Evolutionary conservation across 2,888 invertebrate genomes (phyloP), one percentile per base, ranked within the genome.

Genomic region (Ennomos fuscantarius): DNA sequence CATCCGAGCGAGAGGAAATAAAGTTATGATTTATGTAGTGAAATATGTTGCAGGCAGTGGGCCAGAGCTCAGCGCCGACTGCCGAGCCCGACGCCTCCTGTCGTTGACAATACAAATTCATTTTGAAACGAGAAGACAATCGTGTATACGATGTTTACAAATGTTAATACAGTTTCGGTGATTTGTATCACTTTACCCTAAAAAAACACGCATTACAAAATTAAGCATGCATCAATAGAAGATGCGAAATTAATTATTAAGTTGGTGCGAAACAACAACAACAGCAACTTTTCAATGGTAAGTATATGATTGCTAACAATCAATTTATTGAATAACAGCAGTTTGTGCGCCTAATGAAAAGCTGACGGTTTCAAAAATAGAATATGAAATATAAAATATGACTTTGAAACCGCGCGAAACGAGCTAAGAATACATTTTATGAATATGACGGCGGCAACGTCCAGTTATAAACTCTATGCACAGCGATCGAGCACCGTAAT

Each of bases 21-120:
- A 90, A 90, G 86, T 89, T 90, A 87, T 90, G 89, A 91, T 90
- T 89, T 91, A 91, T 89, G 85, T 85, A 86, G 83, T 84, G 86
- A 88, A 89, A 89, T 91, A 88, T 89, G 87, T 87, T 84, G 79
- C 79, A 75, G 73, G 70, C 70, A 73, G 71, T 77, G 75, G 77
- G 70, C 73, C 76, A 77, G 70, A 74, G 77, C 78, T 77, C 74
- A 81, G 78, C 80, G 66, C 69, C 70, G 63, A 59, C 60, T 62
- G 51, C 63, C 60, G 65, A 62, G 45, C 69, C 65, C 72, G 73
- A 76, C 76, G 77, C 79, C 78, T 76, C 74, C 76, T 84, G 84
- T 75, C 80, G 76, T 71, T 83, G 79, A 79, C 80, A 80, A 76
- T 78, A 81, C 84, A 85, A 78, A 84, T 86, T 81, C 76, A 72